Conservation (phyloP, 2,113 vertebrate genomes). For the Tamias sibiricus region DNA sequence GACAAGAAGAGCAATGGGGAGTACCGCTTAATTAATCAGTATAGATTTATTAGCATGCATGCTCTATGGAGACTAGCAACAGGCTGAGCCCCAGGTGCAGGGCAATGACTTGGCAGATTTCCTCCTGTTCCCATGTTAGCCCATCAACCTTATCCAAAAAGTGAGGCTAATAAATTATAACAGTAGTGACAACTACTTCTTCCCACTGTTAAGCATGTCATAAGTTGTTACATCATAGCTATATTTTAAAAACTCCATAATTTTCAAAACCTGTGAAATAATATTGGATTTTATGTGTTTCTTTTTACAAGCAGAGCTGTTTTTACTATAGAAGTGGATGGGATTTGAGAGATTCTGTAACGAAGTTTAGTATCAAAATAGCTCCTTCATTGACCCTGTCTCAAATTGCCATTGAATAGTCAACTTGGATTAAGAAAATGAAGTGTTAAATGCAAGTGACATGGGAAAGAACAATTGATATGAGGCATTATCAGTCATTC, state of each 20-base stretch:
- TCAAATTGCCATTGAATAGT: conserved; percentile 1
- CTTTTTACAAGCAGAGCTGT: neutral
- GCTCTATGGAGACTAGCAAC: neutral
- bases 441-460: conserved; percentile 38
- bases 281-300: conserved; percentile 55
- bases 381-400: neutral
- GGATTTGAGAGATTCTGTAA: neutral
- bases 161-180: conserved; percentile 78
- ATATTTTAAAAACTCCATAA: conserved; percentile 65
- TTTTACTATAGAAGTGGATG: neutral
- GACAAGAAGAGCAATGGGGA: neutral
- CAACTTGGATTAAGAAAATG: conserved; percentile 44
- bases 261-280: conserved; percentile 78
- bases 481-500: neutral
- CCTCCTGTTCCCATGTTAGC: conserved; percentile 66
- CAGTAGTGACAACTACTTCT: conserved; percentile 81
- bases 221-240: conserved; percentile 74
- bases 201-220: conserved; percentile 77
- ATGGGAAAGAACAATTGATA: conserved; percentile 5
- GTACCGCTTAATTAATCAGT: conserved; percentile 70
- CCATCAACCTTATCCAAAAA: conserved; percentile 71
- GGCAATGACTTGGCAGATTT: conserved; percentile 71
- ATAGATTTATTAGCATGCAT: conserved; percentile 69
- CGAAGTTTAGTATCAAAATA: conserved; percentile 25
- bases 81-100: conserved; percentile 69